phyloP scores from a whole-genome alignment of 2,113 vertebrate genomes.

The Atlantisia rogersi region DNA sequence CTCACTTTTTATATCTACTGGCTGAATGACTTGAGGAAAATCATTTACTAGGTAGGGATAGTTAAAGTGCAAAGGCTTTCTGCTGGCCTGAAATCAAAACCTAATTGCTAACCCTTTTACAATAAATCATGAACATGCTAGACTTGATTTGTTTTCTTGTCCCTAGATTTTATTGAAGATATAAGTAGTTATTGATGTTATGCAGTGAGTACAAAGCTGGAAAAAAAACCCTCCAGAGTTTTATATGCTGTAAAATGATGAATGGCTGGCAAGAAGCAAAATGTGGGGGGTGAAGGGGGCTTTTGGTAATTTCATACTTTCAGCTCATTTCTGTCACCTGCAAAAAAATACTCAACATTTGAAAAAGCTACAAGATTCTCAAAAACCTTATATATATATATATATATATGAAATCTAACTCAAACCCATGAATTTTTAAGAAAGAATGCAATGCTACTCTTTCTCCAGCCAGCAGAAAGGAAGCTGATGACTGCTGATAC shows the following conservation, averaged over 20 bases:
- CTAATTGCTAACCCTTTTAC: slow-evolving; percentile 4
- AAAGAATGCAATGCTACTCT: background rate
- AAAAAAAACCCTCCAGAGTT: background rate
- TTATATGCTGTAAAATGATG: background rate
- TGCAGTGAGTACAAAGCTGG: background rate
- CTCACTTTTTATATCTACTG: background rate
- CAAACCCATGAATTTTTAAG: background rate
- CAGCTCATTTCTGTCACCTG: background rate
- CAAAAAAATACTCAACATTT: background rate
- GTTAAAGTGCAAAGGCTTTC: slow-evolving; percentile 2
- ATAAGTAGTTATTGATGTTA: slow-evolving; percentile 32
- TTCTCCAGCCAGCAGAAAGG: background rate
- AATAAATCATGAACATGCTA: slow-evolving; percentile 25
- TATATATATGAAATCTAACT: background rate
- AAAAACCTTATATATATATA: background rate
- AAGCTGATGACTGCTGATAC: background rate
- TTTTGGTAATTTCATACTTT: background rate
- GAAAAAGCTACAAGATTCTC: background rate
- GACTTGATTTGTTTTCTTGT: background rate
- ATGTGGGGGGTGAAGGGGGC: fast-evolving
- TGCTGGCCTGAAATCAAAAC: slow-evolving; percentile 9
- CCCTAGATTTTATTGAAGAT: background rate
- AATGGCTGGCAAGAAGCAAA: background rate
- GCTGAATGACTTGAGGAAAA: background rate
- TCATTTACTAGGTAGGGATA: background rate